Base-by-base conservation (phyloP, 2,797 vertebrate species). In the Cryptoblepharus egeriae region DNA sequence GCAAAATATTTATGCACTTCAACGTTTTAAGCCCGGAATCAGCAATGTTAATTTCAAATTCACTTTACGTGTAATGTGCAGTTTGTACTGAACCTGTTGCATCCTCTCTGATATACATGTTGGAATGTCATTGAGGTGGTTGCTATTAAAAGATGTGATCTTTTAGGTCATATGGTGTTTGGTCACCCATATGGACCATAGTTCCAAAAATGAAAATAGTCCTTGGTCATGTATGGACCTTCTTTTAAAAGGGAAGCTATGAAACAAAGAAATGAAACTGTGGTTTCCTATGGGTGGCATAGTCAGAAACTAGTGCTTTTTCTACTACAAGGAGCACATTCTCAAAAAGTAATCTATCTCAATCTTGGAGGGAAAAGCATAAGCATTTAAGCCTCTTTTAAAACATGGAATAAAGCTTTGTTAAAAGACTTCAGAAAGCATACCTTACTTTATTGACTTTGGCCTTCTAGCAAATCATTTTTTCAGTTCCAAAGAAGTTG, bases 401-500 rank as follows among this genome's bases (percentile, higher is more conserved):
- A 63, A 28, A 60, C 42, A 30, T 18, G 7, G 30, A 16, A 28
- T 77, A 61, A 63, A 74, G 20, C 37, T 22, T 22, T 22, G 22
- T 22, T 24, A 57, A 20, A 80, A 64, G 9, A 73, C 45, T 26
- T 28, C 7, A 39, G 15, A 28, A 65, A 77, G 70, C 32, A 42
- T 28, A 57, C 77, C 72, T 57, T 22, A 18, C 58, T 83, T 64
- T 77, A 72, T 83, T 72, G 45, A 71, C 68, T 77, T 83, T 77
- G 75, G 61, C 79, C 64, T 80, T 73, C 58, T 28, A 55, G 30
- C 49, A 75, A 81, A 75, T 42, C 22, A 4, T 26, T 77, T 49
- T 22, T 72, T 64, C 58, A 65, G 28, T 83, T 65, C 20, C 32
- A 13, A 83, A 35, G 37, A 78, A 65, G 35, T 65, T 35, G 71